These are phyloP conservation scores for Labroides dimidiatus DNA, from an alignment of 2,797 vertebrate genomes.

Conservation along the genomic window DNA sequence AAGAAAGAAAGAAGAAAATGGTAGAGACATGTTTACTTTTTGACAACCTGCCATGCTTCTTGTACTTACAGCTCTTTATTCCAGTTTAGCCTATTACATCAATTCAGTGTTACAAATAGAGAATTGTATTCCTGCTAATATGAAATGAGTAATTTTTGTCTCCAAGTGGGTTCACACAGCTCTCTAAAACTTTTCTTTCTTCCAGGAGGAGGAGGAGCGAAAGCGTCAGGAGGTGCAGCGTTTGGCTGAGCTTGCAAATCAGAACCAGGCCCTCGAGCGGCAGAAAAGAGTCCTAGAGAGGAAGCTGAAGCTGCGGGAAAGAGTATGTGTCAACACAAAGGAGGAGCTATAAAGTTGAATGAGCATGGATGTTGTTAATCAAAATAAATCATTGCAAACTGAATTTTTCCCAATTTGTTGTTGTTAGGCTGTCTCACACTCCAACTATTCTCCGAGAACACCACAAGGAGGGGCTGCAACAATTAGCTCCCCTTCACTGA, in stretches of 20 bases:
- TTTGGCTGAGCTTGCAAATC: slow-evolving; percentile 1
- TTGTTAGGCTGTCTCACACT: slow-evolving; percentile 19
- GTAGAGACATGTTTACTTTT: slow-evolving; percentile 39
- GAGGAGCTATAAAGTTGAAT: neutral
- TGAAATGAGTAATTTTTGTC: neutral
- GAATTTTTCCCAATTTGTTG: neutral
- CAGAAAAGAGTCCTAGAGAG: slow-evolving; percentile 5
- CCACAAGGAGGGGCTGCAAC: neutral
- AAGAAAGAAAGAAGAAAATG: slow-evolving; percentile 55
- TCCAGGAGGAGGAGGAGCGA: slow-evolving; percentile 51
- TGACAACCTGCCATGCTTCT: neutral
- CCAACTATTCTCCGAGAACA: no score
- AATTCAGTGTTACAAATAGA: no score
- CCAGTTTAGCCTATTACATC: no score
- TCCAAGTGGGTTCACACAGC: neutral
- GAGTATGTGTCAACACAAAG: slow-evolving; percentile 22
- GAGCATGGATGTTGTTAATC: neutral
- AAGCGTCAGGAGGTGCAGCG: slow-evolving; percentile 25
- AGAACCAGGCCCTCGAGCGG: slow-evolving; percentile 29
- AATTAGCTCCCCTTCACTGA: neutral
- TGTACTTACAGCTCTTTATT: neutral
- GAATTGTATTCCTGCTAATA: neutral
- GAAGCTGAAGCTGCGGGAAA: slow-evolving; percentile 22
- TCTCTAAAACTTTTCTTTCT: neutral
- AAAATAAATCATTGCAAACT: neutral